These are phyloP conservation scores for Poicephalus gulielmi DNA, from an alignment of 2,113 vertebrate genomes.

Conservation along the genomic window DNA sequence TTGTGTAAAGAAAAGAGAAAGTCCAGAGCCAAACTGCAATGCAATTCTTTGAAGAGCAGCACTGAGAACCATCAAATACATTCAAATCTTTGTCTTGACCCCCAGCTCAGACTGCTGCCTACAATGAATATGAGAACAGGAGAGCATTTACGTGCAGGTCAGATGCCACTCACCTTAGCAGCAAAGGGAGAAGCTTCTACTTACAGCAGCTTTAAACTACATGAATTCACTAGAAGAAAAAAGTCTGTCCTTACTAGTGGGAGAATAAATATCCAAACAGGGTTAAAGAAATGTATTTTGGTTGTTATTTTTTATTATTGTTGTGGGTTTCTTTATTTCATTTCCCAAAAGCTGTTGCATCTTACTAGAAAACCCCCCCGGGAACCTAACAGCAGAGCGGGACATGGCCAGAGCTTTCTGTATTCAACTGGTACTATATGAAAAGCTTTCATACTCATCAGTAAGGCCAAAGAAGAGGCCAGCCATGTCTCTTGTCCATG, in stretches of 20 bases:
- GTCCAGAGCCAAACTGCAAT: background rate
- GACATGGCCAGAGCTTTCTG: background rate
- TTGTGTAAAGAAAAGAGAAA: background rate
- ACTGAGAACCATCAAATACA: background rate
- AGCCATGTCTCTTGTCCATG: fast-evolving
- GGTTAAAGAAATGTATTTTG: background rate
- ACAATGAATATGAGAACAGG: background rate
- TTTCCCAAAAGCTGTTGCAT: background rate
- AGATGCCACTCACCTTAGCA: background rate
- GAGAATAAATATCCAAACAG: background rate
- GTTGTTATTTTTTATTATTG: background rate
- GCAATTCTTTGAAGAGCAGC: background rate
- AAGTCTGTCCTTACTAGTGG: background rate
- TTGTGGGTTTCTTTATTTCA: background rate
- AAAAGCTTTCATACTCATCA: background rate
- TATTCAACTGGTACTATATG: background rate
- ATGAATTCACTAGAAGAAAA: background rate
- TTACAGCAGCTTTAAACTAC: background rate
- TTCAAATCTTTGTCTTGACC: background rate
- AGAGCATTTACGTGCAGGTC: background rate
- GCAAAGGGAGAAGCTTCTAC: background rate
- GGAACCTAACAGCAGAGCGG: background rate
- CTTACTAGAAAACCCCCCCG: background rate
- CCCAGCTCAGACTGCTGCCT: background rate
- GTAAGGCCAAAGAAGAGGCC: background rate